Evolutionary conservation across 2,797 vertebrate genomes (phyloP), one percentile per base, ranked within the genome.

Genomic region (Cirrhinus mrigala): DNA sequence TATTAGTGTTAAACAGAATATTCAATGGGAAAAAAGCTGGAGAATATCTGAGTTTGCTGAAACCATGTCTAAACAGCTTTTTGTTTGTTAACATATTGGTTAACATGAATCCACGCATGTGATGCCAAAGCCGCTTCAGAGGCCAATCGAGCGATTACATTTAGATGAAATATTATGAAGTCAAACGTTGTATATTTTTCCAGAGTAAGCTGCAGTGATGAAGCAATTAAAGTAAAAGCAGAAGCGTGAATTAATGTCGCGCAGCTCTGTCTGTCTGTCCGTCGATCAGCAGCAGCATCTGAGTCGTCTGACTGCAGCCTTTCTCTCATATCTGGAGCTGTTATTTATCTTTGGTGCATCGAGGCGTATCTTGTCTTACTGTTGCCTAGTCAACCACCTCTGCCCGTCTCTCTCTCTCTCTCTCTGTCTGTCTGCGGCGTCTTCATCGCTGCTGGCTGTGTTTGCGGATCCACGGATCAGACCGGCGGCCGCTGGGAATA

Each of bases 321-420:
- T 4, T 48, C 24, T 27, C 58, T 33, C n/a, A 5, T 44, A 83
- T 75, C 79, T 73, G 52, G 73, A 87, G 81, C 85, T 87, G 56
- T 85, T 81, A 82, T 86, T 89, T 76, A 87, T 89, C 77, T 87
- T n/a, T 89, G 86, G 83, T 86, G 88, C 88, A 89, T 80, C 80
- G 77, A 89, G 86, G 83, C 84, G 89, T 87, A 84, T 90, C 82
- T n/a, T 66, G 22, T 81, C 84, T 87, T 76, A 85, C 87, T 86
- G 85, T 86, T 88, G 87, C 85, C 85, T 89, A 79, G 85, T 90
- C 91, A 92, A 91, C 89, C 90, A 91, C 86, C 75, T 58, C 56
- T 58, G 22, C 22, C 56, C 22, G 0, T 15, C 22, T 24, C 70
- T 16, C 29, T 69, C 37, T 22, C 15, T 18, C 27, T 70, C 33